These are phyloP conservation scores for Platycnemis pennipes DNA, from an alignment of 2,888 invertebrate genomes.

Conservation along the genomic window DNA sequence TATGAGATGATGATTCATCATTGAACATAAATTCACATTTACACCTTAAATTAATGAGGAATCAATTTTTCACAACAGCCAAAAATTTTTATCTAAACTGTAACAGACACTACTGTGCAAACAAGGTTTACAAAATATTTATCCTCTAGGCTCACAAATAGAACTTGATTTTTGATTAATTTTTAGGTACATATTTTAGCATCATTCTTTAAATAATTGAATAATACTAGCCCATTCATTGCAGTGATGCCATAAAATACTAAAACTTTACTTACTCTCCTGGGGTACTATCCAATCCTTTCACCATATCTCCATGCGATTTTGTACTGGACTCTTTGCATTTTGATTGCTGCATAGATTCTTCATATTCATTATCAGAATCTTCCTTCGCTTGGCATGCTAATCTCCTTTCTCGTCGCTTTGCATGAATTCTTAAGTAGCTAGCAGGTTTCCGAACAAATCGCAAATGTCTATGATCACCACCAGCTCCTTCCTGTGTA, in stretches of 20 bases:
- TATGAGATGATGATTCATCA: too few relatives aligned
- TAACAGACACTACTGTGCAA: too few relatives aligned
- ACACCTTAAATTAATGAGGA: too few relatives aligned
- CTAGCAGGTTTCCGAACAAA: slow-evolving; percentile 43
- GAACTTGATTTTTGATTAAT: too few relatives aligned
- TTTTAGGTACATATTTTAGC: too few relatives aligned
- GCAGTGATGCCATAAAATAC: background rate
- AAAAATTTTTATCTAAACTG: too few relatives aligned
- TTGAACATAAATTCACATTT: too few relatives aligned
- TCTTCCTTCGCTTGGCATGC: slow-evolving; percentile 17
- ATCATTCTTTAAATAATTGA: too few relatives aligned
- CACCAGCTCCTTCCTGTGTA: slow-evolving; percentile 9
- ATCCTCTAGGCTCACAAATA: too few relatives aligned
- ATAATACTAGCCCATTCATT: too few relatives aligned
- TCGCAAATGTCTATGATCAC: slow-evolving; percentile 44
- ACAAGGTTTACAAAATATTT: too few relatives aligned
- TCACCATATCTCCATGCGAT: background rate
- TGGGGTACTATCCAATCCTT: background rate
- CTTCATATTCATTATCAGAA: slow-evolving; percentile 52
- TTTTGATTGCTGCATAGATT: background rate
- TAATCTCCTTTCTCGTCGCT: slow-evolving; percentile 8
- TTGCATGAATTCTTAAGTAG: slow-evolving; percentile 34
- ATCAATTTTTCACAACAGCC: too few relatives aligned
- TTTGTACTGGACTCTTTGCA: slow-evolving; percentile 18
- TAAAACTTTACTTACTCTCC: slow-evolving; percentile 30